These are phyloP conservation scores for Rhaphigaster nebulosa DNA, from an alignment of 2,888 invertebrate species.

Conservation along the genomic window DNA sequence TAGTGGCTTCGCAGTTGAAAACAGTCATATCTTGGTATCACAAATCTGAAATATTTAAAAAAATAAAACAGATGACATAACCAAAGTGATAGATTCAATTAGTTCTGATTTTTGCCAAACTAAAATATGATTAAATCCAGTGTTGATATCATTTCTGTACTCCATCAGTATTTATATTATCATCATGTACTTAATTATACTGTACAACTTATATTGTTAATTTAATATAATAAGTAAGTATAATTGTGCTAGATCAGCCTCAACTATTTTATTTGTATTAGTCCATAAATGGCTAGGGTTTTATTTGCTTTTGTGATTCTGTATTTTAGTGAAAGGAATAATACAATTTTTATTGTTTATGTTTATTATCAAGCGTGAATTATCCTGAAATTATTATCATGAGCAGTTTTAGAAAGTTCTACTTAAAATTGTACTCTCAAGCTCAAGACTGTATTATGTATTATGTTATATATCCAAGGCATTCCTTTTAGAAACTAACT, in stretches of 20 bases:
- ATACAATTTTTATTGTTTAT: neutral
- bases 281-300: neutral
- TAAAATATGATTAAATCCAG: neutral
- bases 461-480: neutral
- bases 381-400: no score
- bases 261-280: neutral
- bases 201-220: neutral
- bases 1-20: no score
- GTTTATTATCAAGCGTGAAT: neutral
- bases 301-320: neutral
- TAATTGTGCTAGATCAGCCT: neutral
- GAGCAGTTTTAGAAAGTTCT: neutral
- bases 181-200: neutral
- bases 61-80: neutral
- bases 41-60: neutral
- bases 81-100: neutral
- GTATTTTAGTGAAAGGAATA: neutral
- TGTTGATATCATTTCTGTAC: no score
- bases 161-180: neutral
- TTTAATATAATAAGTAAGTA: neutral
- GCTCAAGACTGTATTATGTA: no score
- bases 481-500: conserved; percentile 10
- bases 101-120: neutral
- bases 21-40: no score
- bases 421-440: neutral